Conservation (phyloP, 2,888 invertebrate species). For the Pandemis cinnamomeana region DNA sequence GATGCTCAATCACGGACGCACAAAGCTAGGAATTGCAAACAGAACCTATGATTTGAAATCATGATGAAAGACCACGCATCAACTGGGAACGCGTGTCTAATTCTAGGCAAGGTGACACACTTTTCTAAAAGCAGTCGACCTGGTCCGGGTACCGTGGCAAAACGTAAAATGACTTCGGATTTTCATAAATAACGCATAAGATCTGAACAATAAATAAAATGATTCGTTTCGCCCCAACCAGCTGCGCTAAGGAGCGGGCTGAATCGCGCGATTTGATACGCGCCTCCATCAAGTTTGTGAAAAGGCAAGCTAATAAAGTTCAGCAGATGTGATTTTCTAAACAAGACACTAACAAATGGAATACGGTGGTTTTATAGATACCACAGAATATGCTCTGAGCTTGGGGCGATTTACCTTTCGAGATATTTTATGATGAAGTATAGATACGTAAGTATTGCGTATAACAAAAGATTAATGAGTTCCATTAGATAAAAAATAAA, state of each 20-base stretch:
- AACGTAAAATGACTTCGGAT: slow-evolving; percentile 64
- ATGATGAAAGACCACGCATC: slow-evolving; percentile 61
- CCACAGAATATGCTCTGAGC: neutral
- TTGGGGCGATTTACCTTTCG: neutral
- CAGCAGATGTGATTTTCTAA: slow-evolving; percentile 83
- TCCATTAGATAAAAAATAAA: neutral
- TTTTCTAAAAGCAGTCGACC: slow-evolving; percentile 62
- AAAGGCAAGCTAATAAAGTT: slow-evolving; percentile 80
- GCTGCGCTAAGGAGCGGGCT: slow-evolving; percentile 80
- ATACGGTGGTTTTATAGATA: slow-evolving; percentile 58
- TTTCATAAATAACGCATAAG: slow-evolving; percentile 81
- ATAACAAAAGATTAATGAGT: neutral
- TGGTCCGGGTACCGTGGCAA: slow-evolving; percentile 63
- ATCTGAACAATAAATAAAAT: slow-evolving; percentile 80
- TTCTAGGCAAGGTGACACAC: slow-evolving; percentile 80
- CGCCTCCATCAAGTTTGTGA: slow-evolving; percentile 83
- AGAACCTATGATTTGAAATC: slow-evolving; percentile 52
- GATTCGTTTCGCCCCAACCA: slow-evolving; percentile 80
- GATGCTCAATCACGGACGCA: slow-evolving; percentile 56
- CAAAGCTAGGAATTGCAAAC: slow-evolving; percentile 46
- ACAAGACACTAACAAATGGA: slow-evolving; percentile 82
- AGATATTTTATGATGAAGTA: slow-evolving; percentile 1
- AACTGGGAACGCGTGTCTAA: slow-evolving; percentile 73
- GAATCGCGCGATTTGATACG: slow-evolving; percentile 82
- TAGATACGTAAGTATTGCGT: neutral